Evolutionary conservation across 2,113 vertebrate species (phyloP).

Genomic region (Tenrec ecaudatus): DNA sequence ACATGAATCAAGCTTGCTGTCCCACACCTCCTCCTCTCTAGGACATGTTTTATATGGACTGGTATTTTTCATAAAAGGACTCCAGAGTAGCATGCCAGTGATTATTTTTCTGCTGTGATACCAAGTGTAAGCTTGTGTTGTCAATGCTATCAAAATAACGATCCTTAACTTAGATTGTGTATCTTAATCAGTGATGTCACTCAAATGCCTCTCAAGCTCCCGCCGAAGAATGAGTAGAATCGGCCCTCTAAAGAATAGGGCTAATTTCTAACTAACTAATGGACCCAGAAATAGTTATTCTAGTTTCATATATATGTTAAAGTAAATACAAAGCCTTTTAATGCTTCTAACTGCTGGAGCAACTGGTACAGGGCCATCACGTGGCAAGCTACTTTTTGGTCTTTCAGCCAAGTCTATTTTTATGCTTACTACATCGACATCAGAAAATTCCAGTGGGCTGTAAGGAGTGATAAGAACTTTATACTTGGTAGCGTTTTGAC

Average conservation of each 20-base stretch:
- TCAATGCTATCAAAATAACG: conserved; percentile 52
- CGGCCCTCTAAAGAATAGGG: neutral
- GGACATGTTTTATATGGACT: neutral
- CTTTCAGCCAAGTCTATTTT: conserved; percentile 72
- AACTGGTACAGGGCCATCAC: conserved; percentile 57
- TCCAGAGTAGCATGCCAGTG: neutral
- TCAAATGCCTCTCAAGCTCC: conserved; percentile 10
- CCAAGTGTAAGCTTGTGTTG: conserved; percentile 13
- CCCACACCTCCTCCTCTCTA: neutral
- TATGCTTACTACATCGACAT: conserved; percentile 37
- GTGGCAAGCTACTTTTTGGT: conserved; percentile 39
- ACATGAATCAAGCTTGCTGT: neutral
- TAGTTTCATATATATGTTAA: conserved; percentile 44
- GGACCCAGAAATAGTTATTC: conserved; percentile 53
- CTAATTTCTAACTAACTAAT: conserved; percentile 64
- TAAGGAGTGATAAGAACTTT: conserved; percentile 14
- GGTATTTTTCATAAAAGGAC: neutral
- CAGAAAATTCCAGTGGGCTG: conserved; percentile 57
- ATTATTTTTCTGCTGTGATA: conserved; percentile 4
- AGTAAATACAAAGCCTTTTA: conserved; percentile 40
- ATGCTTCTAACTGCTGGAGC: conserved; percentile 52
- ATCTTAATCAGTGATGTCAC: neutral
- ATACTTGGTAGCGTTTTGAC: conserved; percentile 28
- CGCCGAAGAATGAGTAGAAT: conserved; percentile 40
- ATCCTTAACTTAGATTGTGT: neutral